These are phyloP conservation scores for Atopsyche davidsoni DNA, from an alignment of 1,140 invertebrate genomes.

Conservation along the genomic window DNA sequence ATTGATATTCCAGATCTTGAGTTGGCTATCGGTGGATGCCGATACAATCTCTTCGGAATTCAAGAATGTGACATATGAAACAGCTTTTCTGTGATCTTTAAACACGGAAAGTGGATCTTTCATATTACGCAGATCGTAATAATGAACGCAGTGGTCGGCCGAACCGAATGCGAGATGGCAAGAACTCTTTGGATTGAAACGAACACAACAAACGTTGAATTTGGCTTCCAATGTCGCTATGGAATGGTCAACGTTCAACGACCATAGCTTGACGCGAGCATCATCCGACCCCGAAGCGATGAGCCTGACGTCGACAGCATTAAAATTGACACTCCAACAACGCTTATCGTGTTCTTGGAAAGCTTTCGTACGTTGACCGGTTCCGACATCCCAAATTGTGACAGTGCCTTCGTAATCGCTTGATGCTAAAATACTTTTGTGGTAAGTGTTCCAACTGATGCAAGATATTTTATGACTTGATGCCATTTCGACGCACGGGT, in stretches of 20 bases:
- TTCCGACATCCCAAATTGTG: constrained; percentile 87
- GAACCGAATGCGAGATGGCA: constrained; percentile 89
- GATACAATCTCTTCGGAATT: constrained; percentile 87
- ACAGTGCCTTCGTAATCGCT: constrained; percentile 95
- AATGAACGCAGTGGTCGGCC: constrained; percentile 95
- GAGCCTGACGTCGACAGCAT: constrained; percentile 82
- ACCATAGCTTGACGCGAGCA: constrained; percentile 91
- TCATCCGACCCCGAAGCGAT: constrained; percentile 94
- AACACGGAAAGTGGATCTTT: constrained; percentile 79
- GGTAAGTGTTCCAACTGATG: constrained; percentile 91
- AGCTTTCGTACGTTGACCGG: constrained; percentile 64
- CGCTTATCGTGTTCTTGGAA: constrained; percentile 92
- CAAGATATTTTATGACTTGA: constrained; percentile 93
- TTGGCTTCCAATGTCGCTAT: constrained; percentile 83
- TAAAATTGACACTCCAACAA: constrained; percentile 97
- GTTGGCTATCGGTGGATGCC: constrained; percentile 89
- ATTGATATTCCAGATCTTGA: constrained; percentile 90
- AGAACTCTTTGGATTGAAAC: constrained; percentile 87
- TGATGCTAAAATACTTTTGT: constrained; percentile 84
- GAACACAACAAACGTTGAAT: constrained; percentile 94
- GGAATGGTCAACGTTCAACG: constrained; percentile 80
- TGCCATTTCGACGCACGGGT: constrained; percentile 89
- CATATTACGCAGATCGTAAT: constrained; percentile 88
- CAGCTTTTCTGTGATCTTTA: constrained; percentile 89
- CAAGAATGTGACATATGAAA: constrained; percentile 94